A percentile compares a stretch with the other conserved stretches of the same genome.
Conservation (phyloP, 1,140 invertebrate species). For the Conus ventricosus region DNA sequence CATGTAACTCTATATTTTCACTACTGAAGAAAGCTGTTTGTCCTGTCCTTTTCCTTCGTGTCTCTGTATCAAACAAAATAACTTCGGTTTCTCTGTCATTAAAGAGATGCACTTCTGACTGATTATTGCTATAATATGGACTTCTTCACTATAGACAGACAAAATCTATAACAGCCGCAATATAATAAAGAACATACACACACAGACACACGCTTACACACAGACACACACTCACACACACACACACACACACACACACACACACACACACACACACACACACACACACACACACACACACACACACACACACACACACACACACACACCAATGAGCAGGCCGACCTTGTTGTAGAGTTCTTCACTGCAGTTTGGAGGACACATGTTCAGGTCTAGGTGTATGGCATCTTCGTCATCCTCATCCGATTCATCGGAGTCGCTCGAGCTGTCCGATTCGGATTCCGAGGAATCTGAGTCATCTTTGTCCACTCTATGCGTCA, state of each 20-base stretch:
- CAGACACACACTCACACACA: neutral
- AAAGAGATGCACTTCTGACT: too few species aligned
- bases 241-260: neutral
- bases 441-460: conserved; percentile 5
- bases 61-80: too few species aligned
- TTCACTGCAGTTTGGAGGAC: neutral
- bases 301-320: neutral
- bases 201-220: conserved; percentile 6
- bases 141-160: too few species aligned
- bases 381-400: neutral
- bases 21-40: too few species aligned
- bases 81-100: too few species aligned
- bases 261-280: neutral
- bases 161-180: too few species aligned
- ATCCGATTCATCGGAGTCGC: neutral
- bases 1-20: too few species aligned
- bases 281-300: neutral
- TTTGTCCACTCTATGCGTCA: neutral
- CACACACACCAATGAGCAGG: neutral
- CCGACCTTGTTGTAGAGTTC: neutral
- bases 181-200: neutral
- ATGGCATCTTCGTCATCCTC: conserved; percentile 22
- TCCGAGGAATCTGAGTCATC: conserved; percentile 4
- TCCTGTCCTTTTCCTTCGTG: too few species aligned
- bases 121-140: too few species aligned